Percentiles rank a stretch among this genome's conserved stretches.
Evolutionary conservation across 2,888 invertebrate genomes (phyloP).

Genomic region (Drosophila mimetica): DNA sequence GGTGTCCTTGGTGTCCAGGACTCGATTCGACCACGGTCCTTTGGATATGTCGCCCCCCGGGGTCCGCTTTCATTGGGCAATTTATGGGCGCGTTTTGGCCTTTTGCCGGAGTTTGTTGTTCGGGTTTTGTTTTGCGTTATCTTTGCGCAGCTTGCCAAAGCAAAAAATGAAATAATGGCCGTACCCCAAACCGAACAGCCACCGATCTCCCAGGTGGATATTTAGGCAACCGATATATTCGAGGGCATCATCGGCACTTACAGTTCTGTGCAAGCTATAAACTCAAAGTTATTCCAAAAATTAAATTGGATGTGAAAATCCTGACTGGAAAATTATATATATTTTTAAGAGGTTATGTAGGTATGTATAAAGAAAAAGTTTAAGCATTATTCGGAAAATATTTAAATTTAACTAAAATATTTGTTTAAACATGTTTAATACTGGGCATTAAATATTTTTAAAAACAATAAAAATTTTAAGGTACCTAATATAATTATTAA

Average conservation of each 20-base stretch:
- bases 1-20: neutral
- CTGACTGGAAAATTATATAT: too few relatives aligned
- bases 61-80: conserved; percentile 57
- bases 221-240: conserved; percentile 2
- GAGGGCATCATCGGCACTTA: too few relatives aligned
- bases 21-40: conserved; percentile 10
- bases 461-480: too few relatives aligned
- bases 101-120: conserved; percentile 57
- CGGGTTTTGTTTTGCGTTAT: conserved; percentile 53
- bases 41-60: conserved; percentile 25
- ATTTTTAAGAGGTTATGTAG: too few relatives aligned
- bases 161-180: conserved; percentile 60
- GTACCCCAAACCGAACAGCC: conserved; percentile 4
- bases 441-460: too few relatives aligned
- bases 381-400: too few relatives aligned
- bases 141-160: conserved; percentile 55
- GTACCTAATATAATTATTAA: too few relatives aligned
- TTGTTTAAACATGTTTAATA: too few relatives aligned
- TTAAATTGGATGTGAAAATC: neutral
- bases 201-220: conserved; percentile 26
- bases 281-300: neutral
- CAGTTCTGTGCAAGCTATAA: neutral
- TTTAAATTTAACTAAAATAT: too few relatives aligned
- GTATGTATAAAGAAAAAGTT: too few relatives aligned
- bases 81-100: conserved; percentile 71